phyloP scores from a whole-genome alignment of 2,888 invertebrate genomes.

The Dryobota labecula region DNA sequence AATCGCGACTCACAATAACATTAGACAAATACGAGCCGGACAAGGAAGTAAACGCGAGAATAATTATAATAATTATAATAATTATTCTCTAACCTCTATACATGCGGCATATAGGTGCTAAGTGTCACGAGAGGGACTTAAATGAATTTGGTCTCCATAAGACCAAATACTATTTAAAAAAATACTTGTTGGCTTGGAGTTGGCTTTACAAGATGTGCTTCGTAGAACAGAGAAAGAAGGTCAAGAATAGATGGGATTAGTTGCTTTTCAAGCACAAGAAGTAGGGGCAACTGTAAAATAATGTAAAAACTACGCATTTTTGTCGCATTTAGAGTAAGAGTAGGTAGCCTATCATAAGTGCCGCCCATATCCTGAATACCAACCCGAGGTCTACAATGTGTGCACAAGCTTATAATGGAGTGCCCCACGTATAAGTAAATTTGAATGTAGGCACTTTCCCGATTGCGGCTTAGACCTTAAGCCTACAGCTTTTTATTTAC shows the following conservation, averaged over 20 bases:
- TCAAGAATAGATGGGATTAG: not conserved
- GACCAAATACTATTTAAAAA: too few species aligned
- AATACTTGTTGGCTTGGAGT: too few species aligned
- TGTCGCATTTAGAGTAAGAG: not conserved
- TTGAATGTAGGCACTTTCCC: slow-evolving; percentile 43
- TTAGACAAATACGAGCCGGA: slow-evolving; percentile 46
- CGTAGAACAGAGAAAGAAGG: not conserved
- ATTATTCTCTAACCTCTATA: not conserved
- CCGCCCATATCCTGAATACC: not conserved
- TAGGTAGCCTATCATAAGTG: not conserved
- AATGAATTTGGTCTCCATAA: too few species aligned
- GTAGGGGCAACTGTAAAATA: not conserved
- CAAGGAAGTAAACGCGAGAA: not conserved
- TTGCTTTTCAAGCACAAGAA: not conserved
- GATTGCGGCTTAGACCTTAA: slow-evolving; percentile 47
- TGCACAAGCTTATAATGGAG: slow-evolving; percentile 17
- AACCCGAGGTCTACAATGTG: slow-evolving; percentile 1
- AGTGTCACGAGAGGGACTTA: not conserved
- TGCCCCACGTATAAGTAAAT: slow-evolving; percentile 35
- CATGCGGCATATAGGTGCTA: not conserved
- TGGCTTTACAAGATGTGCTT: too few species aligned
- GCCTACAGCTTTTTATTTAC: slow-evolving; percentile 45
- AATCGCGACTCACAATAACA: slow-evolving; percentile 47
- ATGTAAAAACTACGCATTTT: not conserved
- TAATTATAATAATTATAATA: too few species aligned